These are phyloP conservation scores for Caenorhabditis elegans DNA, from an alignment of 1,140 invertebrate species.

Conservation along the genomic window WBcel235 BX284606.5:6402501-6403000, in stretches of 20 bases:
- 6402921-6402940: not conserved
- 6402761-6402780: not conserved
- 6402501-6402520: too few relatives aligned
- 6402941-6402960: conserved; percentile 12
- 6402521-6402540: not conserved
- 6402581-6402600: conserved; percentile 15
- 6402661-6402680: conserved; percentile 15
- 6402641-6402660: conserved; percentile 26
- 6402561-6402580: not conserved
- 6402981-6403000: conserved; percentile 13
- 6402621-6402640: conserved; percentile 12
- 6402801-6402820: conserved; percentile 33
- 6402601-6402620: not conserved
- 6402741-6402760: not conserved
- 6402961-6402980: not conserved
- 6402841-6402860: conserved; percentile 22
- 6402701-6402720: conserved; percentile 33
- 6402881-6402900: conserved; percentile 1
- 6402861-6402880: not conserved
- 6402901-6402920: not conserved
- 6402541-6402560: not conserved
- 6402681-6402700: conserved; percentile 29
- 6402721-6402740: conserved; percentile 31
- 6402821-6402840: conserved; percentile 28
- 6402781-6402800: conserved; percentile 24